Conservation (phyloP, 2,113 vertebrate species). For the Porphyrio hochstetteri region DNA sequence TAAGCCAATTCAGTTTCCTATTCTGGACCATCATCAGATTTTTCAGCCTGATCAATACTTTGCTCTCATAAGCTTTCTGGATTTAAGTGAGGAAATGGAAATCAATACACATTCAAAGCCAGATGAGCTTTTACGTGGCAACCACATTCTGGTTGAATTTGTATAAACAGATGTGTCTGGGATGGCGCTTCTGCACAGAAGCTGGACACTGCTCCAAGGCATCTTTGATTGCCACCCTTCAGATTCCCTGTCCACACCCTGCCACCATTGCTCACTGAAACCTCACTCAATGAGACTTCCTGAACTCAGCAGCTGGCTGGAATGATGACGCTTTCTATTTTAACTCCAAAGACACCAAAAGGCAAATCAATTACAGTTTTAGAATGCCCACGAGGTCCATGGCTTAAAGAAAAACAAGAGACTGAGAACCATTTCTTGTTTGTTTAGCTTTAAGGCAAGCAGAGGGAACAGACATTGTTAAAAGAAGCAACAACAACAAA, state of each 20-base stretch:
- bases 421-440: background rate
- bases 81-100: background rate
- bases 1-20: constrained; percentile 76
- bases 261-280: background rate
- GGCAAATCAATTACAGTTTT: background rate
- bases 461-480: background rate
- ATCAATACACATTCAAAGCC: background rate
- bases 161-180: background rate
- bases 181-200: background rate
- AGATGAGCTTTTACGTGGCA: background rate
- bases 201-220: background rate
- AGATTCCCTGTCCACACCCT: background rate
- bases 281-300: background rate
- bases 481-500: background rate
- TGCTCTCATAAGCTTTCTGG: constrained; percentile 63
- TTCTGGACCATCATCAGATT: constrained; percentile 71
- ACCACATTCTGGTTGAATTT: background rate
- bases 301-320: background rate
- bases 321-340: background rate
- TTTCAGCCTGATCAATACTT: constrained; percentile 80
- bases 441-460: background rate
- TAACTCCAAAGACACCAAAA: background rate
- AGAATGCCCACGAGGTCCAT: background rate
- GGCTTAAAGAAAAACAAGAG: background rate
- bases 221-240: background rate